A percentile compares a stretch with the other conserved stretches of the same genome.
phyloP scores from a whole-genome alignment of 2,888 invertebrate species.

The Troides aeacus region DNA sequence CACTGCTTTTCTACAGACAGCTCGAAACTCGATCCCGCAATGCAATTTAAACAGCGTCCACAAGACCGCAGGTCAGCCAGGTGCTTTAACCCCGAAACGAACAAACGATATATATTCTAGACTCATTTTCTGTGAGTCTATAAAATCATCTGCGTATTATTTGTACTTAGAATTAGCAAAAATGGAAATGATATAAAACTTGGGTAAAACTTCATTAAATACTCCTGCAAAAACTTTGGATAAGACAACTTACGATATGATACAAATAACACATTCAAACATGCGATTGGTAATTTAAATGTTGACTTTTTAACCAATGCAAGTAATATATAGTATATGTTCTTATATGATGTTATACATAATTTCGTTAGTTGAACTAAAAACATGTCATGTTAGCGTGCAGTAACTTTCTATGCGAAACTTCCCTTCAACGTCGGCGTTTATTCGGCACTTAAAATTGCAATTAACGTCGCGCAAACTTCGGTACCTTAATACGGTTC shows the following conservation, averaged over 20 bases:
- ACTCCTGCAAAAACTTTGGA: too few species aligned
- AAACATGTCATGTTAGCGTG: conserved; percentile 1
- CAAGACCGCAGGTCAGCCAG: conserved; percentile 12
- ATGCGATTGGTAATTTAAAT: neutral
- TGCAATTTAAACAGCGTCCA: conserved; percentile 24
- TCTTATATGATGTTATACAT: neutral
- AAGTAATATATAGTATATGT: neutral
- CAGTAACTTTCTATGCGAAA: neutral
- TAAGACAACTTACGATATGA: neutral
- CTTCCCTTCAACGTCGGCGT: neutral
- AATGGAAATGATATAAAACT: too few species aligned
- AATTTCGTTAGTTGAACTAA: neutral
- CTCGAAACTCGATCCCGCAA: conserved; percentile 20
- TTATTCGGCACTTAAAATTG: conserved; percentile 8
- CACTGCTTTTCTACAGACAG: conserved; percentile 11
- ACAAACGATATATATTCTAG: neutral
- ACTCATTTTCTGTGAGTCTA: neutral
- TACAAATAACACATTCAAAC: neutral
- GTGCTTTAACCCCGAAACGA: conserved; percentile 8
- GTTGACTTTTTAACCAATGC: neutral
- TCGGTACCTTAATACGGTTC: neutral
- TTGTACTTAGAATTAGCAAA: too few species aligned
- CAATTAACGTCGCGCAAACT: conserved; percentile 8
- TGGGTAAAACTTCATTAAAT: too few species aligned
- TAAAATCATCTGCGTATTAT: too few species aligned